A percentile compares a stretch with the other conserved stretches of the same genome.
These are phyloP conservation scores for Acleris literana DNA, from an alignment of 2,888 invertebrate genomes.

Conservation along the genomic window DNA sequence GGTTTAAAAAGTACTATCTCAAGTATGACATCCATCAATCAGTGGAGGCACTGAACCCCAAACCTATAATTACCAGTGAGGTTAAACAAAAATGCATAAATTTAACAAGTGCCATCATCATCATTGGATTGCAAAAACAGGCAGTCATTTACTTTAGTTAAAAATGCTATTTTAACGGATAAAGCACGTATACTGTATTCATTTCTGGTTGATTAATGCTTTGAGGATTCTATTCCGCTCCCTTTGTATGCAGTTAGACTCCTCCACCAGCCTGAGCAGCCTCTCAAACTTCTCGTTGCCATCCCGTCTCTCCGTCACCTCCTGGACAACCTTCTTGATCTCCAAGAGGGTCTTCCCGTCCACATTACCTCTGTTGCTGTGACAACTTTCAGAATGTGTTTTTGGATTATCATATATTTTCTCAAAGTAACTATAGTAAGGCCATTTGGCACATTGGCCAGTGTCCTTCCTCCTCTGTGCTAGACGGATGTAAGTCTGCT, in stretches of 20 bases:
- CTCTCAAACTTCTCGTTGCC: constrained; percentile 63
- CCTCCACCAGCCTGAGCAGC: constrained; percentile 63
- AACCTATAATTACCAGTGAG: too few species aligned
- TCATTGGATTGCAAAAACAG: too few species aligned
- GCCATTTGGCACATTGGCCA: constrained; percentile 68
- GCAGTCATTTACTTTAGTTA: too few species aligned
- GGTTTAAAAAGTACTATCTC: too few species aligned
- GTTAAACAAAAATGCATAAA: too few species aligned
- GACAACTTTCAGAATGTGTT: constrained; percentile 36
- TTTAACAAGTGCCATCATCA: too few species aligned
- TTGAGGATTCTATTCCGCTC: constrained; percentile 71
- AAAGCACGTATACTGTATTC: background rate
- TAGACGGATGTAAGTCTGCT: constrained; percentile 71
- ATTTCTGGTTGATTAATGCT: constrained; percentile 61
- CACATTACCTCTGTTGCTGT: constrained; percentile 40
- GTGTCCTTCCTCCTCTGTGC: constrained; percentile 60
- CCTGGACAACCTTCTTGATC: constrained; percentile 52
- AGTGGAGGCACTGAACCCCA: too few species aligned
- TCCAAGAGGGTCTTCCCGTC: constrained; percentile 54
- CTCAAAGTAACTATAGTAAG: constrained; percentile 70
- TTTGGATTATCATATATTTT: constrained; percentile 62
- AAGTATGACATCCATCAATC: too few species aligned
- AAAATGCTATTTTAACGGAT: too few species aligned
- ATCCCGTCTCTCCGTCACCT: constrained; percentile 55
- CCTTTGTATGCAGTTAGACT: constrained; percentile 70